phyloP scores from a whole-genome alignment of 2,888 invertebrate species.

The Lithophane leautieri region DNA sequence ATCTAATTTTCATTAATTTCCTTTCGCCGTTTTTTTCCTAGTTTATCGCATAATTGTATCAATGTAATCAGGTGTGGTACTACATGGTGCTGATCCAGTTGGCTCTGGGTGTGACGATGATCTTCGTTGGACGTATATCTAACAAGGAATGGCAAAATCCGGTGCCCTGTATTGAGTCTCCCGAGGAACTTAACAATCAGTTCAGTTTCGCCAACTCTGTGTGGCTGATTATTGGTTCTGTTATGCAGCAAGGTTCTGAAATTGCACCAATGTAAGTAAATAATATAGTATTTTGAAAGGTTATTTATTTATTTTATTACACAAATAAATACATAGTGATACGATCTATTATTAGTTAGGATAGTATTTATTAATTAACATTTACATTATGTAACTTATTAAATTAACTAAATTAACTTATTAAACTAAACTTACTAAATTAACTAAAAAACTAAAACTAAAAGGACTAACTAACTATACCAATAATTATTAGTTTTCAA shows the following conservation, averaged over 20 bases:
- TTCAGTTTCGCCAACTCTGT: slow-evolving; percentile 96
- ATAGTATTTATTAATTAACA: too few species aligned
- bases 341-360: not conserved
- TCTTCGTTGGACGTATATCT: slow-evolving; percentile 95
- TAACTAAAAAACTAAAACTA: too few species aligned
- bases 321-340: not conserved
- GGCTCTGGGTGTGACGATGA: slow-evolving; percentile 94
- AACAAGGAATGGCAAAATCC: slow-evolving; percentile 97
- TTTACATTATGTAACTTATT: too few species aligned
- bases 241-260: slow-evolving; percentile 97
- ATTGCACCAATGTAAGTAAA: slow-evolving; percentile 94
- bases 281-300: not conserved
- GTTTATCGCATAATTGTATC: not conserved
- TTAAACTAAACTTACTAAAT: too few species aligned
- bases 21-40: not conserved
- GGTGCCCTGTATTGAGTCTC: slow-evolving; percentile 95
- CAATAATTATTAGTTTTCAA: too few species aligned
- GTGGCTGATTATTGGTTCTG: slow-evolving; percentile 96
- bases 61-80: slow-evolving; percentile 92
- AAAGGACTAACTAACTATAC: too few species aligned
- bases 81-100: slow-evolving; percentile 95
- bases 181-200: slow-evolving; percentile 95
- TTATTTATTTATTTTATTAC: not conserved
- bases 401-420: too few species aligned
- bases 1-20: not conserved